Evolutionary conservation across 2,797 vertebrate species (phyloP).

Genomic region (Microcaecilia unicolor): DNA sequence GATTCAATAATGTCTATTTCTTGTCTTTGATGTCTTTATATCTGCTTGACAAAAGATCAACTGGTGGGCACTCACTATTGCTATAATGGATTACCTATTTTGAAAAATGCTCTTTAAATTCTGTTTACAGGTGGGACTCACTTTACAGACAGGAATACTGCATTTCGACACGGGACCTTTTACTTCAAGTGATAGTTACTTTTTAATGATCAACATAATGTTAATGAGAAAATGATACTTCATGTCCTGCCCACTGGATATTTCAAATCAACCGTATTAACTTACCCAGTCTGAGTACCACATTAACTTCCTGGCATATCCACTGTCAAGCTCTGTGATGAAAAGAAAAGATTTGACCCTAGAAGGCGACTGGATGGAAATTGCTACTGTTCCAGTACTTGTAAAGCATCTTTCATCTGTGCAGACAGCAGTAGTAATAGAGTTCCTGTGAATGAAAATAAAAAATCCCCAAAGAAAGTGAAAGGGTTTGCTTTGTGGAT

Average conservation of each 20-base stretch:
- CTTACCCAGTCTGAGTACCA: background rate
- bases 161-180: background rate
- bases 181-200: background rate
- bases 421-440: no score
- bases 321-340: background rate
- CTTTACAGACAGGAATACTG: no score
- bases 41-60: no score
- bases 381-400: background rate
- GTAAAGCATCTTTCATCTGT: slow-evolving; percentile 1
- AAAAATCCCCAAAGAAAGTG: no score
- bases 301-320: background rate
- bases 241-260: background rate
- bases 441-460: no score
- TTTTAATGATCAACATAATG: background rate
- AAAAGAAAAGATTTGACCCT: slow-evolving; percentile 2
- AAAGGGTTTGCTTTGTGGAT: no score
- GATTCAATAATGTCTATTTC: no score
- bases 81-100: no score
- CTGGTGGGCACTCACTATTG: no score
- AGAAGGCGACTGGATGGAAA: background rate
- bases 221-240: background rate
- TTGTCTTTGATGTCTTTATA: no score
- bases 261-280: background rate
- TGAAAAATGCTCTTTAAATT: no score
- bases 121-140: no score